These are phyloP conservation scores for Nebria salina DNA, from an alignment of 2,888 invertebrate species.

Conservation along the genomic window DNA sequence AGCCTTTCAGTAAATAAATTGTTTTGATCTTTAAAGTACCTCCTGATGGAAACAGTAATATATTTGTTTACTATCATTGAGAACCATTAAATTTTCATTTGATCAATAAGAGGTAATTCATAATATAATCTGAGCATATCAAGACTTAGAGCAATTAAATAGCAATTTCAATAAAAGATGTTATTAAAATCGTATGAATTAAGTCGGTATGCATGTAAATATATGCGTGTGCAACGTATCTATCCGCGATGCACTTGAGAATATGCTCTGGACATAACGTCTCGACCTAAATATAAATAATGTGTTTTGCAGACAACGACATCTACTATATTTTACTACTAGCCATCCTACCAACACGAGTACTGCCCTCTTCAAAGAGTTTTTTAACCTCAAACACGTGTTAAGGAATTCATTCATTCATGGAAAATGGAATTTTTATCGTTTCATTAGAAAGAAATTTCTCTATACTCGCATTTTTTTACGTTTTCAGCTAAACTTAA, in stretches of 20 bases:
- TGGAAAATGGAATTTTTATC: neutral
- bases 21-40: neutral
- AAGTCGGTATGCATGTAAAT: neutral
- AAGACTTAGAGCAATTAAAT: slow-evolving; percentile 6
- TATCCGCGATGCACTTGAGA: neutral
- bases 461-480: neutral
- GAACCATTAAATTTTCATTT: slow-evolving; percentile 3
- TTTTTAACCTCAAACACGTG: slow-evolving; percentile 21
- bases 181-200: slow-evolving; percentile 17
- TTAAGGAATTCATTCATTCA: neutral
- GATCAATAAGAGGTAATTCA: slow-evolving; percentile 4
- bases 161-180: slow-evolving; percentile 19
- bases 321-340: slow-evolving; percentile 12
- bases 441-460: neutral
- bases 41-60: neutral
- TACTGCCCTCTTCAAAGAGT: slow-evolving; percentile 11
- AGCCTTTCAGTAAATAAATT: neutral
- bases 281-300: slow-evolving; percentile 22
- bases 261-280: slow-evolving; percentile 2
- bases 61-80: slow-evolving; percentile 10
- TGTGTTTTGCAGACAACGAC: slow-evolving; percentile 19
- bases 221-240: neutral
- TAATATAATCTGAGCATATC: neutral
- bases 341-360: neutral
- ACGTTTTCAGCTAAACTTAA: too few species aligned